Evolutionary conservation across 2,888 invertebrate genomes (phyloP).

Genomic region (Chaitophorus viminalis): DNA sequence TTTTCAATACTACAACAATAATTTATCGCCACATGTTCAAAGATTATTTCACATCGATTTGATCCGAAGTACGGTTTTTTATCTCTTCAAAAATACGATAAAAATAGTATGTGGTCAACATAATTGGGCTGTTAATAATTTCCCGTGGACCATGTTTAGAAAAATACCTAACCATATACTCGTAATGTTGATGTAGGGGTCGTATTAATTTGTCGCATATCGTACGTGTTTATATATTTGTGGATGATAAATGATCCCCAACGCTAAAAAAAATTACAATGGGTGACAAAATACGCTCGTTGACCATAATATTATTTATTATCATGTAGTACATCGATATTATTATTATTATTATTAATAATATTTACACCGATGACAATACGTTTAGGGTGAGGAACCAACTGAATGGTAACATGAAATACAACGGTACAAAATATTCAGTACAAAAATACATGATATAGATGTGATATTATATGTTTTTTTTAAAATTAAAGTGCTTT

Average conservation of each 20-base stretch:
- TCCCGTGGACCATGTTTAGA: background rate
- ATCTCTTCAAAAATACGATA: no score
- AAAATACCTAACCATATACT: background rate
- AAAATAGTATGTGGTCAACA: no score
- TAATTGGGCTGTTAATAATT: background rate
- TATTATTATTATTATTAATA: background rate
- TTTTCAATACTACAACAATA: background rate
- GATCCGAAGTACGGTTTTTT: no score
- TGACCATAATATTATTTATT: background rate
- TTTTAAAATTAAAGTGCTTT: no score
- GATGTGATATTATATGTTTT: no score
- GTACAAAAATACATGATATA: no score
- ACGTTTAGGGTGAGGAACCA: background rate
- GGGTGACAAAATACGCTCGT: background rate
- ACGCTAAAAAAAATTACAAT: background rate
- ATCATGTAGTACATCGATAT: background rate
- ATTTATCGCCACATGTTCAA: background rate
- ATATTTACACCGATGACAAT: background rate
- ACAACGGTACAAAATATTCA: no score
- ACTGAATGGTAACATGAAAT: no score
- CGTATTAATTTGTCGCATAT: background rate
- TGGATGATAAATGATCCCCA: background rate
- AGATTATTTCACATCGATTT: no score
- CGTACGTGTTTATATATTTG: background rate
- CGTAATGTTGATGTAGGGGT: background rate